Conservation (phyloP, 2,113 vertebrate genomes). For the Xenopus laevis region DNA sequence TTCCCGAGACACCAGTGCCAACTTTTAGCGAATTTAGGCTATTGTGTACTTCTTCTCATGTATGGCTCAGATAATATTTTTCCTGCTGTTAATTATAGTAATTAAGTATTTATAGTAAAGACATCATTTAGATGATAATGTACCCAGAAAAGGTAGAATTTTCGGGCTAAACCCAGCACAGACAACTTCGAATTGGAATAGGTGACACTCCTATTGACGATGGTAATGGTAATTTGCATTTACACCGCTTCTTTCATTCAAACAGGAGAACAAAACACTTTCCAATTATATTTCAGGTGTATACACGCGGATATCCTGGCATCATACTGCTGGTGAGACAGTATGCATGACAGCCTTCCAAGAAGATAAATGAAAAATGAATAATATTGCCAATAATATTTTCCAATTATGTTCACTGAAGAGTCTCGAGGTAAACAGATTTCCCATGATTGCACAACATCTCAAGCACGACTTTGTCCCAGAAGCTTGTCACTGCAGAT, state of each 20-base stretch:
- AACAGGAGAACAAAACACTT: slow-evolving; percentile 27
- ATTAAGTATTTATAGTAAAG: too few relatives aligned
- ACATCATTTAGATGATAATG: too few relatives aligned
- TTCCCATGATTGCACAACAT: slow-evolving; percentile 1
- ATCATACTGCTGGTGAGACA: not conserved
- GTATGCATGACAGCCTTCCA: slow-evolving; percentile 32
- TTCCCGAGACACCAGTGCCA: not conserved
- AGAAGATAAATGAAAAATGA: not conserved
- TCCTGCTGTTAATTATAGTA: too few relatives aligned
- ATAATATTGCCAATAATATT: slow-evolving; percentile 29
- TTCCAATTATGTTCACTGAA: slow-evolving; percentile 31
- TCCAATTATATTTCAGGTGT: slow-evolving; percentile 40
- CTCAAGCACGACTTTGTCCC: not conserved
- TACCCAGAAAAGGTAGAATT: too few relatives aligned
- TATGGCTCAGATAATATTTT: too few relatives aligned
- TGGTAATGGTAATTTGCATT: slow-evolving; percentile 36
- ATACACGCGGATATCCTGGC: slow-evolving; percentile 6
- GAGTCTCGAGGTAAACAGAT: slow-evolving; percentile 20
- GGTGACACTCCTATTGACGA: not conserved
- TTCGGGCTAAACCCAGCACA: too few relatives aligned
- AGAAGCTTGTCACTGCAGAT: not conserved
- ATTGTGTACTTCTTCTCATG: too few relatives aligned
- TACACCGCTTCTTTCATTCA: slow-evolving; percentile 36
- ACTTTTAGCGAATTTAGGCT: not conserved
- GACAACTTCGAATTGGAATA: too few relatives aligned